Evolutionary conservation across 2,888 invertebrate species (phyloP), one percentile per base, ranked within the genome.

Genomic region (Cryptosula pallasiana): DNA sequence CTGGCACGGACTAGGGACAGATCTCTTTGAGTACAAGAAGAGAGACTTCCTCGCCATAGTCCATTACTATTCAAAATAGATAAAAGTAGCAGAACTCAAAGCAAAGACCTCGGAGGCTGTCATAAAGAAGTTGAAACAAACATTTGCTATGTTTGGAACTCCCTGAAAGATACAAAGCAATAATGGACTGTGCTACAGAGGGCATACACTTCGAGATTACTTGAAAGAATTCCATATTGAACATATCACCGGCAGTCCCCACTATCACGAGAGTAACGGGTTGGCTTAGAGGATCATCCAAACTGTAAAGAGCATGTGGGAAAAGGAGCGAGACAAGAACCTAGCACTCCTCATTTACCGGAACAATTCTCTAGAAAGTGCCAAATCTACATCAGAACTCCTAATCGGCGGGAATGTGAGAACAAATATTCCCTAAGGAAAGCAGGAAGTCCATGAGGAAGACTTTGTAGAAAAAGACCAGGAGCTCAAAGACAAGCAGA

Each of bases 271-370:
- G 20, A 45, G n/a, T n/a, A n/a, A n/a, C n/a, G n/a, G n/a, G n/a
- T n/a, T n/a, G 76, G 75, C 3, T n/a, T n/a, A 32, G 27, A 73
- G 29, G 73, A 73, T 69, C 29, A n/a, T n/a, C n/a, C n/a, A n/a
- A n/a, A n/a, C n/a, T n/a, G 45, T 45, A 45, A 45, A 45, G 45
- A 45, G 20, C 9, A 20, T 9, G 45, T 13, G 9, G 20, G 20
- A 20, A 45, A 45, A 9, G 9, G 9, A n/a, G n/a, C n/a, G n/a
- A n/a, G n/a, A n/a, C n/a, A n/a, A n/a, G n/a, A n/a, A n/a, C n/a
- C n/a, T n/a, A n/a, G n/a, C n/a, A n/a, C n/a, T n/a, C n/a, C n/a
- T n/a, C n/a, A n/a, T n/a, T n/a, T n/a, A n/a, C n/a, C 9, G 45
- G 45, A 45, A 45, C 20, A 45, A 9, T 20, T 20, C 45, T 13